Evolutionary conservation across 2,888 invertebrate species (phyloP).

Genomic region (Erebia palarica): DNA sequence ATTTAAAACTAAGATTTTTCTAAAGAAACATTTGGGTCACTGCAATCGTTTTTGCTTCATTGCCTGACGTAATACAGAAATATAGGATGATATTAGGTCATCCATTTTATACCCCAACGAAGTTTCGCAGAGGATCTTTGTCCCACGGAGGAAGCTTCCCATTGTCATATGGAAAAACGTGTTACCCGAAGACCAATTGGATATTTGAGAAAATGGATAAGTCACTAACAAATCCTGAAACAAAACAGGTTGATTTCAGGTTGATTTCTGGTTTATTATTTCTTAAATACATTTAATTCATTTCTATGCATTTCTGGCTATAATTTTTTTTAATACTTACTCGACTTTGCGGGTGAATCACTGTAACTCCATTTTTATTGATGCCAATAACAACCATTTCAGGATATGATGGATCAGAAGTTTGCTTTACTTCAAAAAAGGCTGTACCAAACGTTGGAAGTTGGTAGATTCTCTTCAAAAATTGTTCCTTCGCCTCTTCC

Average conservation of each 20-base stretch:
- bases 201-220: conserved; percentile 93
- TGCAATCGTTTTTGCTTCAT: conserved; percentile 53
- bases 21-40: neutral
- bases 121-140: conserved; percentile 94
- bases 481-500: conserved; percentile 90
- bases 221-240: conserved; percentile 89
- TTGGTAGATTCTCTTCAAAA: conserved; percentile 88
- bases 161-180: conserved; percentile 97
- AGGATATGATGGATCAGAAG: conserved; percentile 92
- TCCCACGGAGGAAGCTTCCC: conserved; percentile 95
- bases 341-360: conserved; percentile 94
- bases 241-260: neutral
- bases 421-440: conserved; percentile 97
- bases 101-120: conserved; percentile 98
- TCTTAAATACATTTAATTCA: too few relatives aligned
- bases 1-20: neutral
- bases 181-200: conserved; percentile 97
- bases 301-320: too few relatives aligned
- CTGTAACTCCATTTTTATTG: conserved; percentile 94
- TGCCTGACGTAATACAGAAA: conserved; percentile 78
- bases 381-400: conserved; percentile 94
- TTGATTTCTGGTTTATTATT: too few relatives aligned
- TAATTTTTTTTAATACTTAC: conserved; percentile 68
- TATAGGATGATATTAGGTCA: conserved; percentile 96
- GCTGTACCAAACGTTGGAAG: conserved; percentile 97